Percentiles rank a stretch among this genome's conserved stretches.
These are phyloP conservation scores for Saturnia pavonia DNA, from an alignment of 2,888 invertebrate genomes.

Conservation along the genomic window DNA sequence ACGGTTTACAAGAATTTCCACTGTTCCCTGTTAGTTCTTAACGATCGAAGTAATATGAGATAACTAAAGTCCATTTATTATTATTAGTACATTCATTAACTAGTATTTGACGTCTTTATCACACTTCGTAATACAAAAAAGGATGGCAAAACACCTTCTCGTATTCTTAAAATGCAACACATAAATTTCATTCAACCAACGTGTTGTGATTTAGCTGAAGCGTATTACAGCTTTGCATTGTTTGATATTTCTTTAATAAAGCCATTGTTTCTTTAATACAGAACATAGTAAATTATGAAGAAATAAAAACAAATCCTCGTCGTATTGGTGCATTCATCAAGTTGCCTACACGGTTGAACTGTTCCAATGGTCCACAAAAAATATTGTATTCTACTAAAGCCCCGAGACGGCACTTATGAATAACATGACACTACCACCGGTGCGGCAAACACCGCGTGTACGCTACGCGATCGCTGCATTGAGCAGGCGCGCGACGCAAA, in stretches of 20 bases:
- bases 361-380: neutral
- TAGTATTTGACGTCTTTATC: neutral
- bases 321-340: neutral
- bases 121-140: neutral
- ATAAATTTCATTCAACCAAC: neutral
- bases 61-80: neutral
- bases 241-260: conserved; percentile 1
- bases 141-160: neutral
- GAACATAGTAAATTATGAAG: neutral
- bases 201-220: neutral
- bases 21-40: neutral
- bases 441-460: neutral
- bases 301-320: neutral
- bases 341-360: neutral
- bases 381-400: neutral
- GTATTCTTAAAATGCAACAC: neutral
- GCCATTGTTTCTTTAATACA: neutral
- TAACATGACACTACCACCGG: neutral
- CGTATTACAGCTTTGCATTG: conserved; percentile 14
- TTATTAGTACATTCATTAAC: neutral
- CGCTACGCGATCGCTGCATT: too few species aligned
- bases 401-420: neutral
- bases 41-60: neutral
- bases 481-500: too few species aligned
- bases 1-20: neutral